Evolutionary conservation across 35 echinoderm and acorn worm species (phyloP).

Genomic region (Lytechinus pictus): DNA sequence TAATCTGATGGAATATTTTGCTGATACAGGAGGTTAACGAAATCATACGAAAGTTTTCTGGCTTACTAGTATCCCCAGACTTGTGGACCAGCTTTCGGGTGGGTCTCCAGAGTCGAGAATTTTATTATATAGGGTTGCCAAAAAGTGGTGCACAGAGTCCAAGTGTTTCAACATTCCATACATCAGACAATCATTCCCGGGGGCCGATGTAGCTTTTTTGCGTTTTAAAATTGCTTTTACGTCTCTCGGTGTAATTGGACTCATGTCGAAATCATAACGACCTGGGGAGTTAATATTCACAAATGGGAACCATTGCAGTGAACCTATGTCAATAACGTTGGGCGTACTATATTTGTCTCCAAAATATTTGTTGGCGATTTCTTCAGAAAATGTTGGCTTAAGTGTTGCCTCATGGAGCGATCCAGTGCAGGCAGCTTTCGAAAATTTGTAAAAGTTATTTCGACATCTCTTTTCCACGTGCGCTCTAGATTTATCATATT

Average conservation of each 20-base stretch:
- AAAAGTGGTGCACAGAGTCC: slow-evolving; percentile 43
- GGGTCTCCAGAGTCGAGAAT: slow-evolving; percentile 28
- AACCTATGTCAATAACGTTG: neutral
- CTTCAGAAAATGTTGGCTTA: slow-evolving; percentile 14
- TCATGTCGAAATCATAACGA: neutral
- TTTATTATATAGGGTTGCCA: slow-evolving; percentile 51
- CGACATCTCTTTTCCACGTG: too few species aligned
- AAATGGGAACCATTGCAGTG: slow-evolving; percentile 22
- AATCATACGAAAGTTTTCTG: slow-evolving; percentile 55
- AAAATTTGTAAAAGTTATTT: neutral
- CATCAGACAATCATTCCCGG: too few species aligned
- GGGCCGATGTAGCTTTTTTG: slow-evolving; percentile 45
- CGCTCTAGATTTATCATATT: too few species aligned
- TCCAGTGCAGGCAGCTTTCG: slow-evolving; percentile 18
- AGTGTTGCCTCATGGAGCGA: neutral
- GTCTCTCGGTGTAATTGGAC: slow-evolving; percentile 38
- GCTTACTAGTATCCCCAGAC: slow-evolving; percentile 42
- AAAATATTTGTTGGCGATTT: slow-evolving; percentile 16
- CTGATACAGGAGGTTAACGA: slow-evolving; percentile 33
- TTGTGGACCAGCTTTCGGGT: slow-evolving; percentile 41
- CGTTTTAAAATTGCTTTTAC: neutral
- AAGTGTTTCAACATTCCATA: slow-evolving; percentile 40
- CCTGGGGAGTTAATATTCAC: neutral
- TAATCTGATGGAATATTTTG: slow-evolving; percentile 48
- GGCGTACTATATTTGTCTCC: neutral